These are phyloP conservation scores for Leptodirus hochenwartii DNA, from an alignment of 2,888 invertebrate genomes.

Conservation along the genomic window DNA sequence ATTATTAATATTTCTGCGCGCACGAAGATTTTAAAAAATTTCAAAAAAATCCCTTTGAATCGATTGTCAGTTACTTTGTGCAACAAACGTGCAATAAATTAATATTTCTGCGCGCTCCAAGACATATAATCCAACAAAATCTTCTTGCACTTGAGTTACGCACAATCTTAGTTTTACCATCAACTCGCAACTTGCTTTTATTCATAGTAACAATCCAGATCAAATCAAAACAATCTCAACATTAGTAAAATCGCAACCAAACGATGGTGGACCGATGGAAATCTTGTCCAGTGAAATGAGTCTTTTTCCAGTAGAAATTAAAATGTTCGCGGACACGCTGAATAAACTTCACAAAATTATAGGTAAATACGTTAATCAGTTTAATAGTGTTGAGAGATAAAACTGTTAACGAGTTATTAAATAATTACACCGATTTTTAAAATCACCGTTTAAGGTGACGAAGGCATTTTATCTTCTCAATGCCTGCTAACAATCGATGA, in stretches of 20 bases:
- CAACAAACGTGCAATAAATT: constrained; percentile 2
- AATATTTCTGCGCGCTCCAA: too few relatives aligned
- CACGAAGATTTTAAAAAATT: too few relatives aligned
- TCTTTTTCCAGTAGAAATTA: constrained; percentile 28
- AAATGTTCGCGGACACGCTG: too few relatives aligned
- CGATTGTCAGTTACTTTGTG: too few relatives aligned
- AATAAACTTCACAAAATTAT: too few relatives aligned
- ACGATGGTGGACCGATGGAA: constrained; percentile 24
- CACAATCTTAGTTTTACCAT: too few relatives aligned
- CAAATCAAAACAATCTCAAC: constrained; percentile 18
- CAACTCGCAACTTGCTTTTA: not conserved
- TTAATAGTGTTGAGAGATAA: too few relatives aligned
- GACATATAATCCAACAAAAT: too few relatives aligned
- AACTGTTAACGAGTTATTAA: constrained; percentile 9
- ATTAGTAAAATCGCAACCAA: constrained; percentile 21
- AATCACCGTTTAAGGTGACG: not conserved
- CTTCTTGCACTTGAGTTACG: too few relatives aligned
- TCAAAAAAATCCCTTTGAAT: too few relatives aligned
- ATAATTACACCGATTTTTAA: constrained; percentile 6
- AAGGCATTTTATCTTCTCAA: constrained; percentile 3
- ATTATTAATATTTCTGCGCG: not conserved
- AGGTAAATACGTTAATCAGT: constrained; percentile 14
- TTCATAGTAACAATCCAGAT: constrained; percentile 14
- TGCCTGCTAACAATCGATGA: constrained; percentile 7
- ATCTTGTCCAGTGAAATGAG: constrained; percentile 26